These are phyloP conservation scores for Hofmannophila pseudospretella DNA, from an alignment of 2,888 invertebrate genomes.

Conservation along the genomic window DNA sequence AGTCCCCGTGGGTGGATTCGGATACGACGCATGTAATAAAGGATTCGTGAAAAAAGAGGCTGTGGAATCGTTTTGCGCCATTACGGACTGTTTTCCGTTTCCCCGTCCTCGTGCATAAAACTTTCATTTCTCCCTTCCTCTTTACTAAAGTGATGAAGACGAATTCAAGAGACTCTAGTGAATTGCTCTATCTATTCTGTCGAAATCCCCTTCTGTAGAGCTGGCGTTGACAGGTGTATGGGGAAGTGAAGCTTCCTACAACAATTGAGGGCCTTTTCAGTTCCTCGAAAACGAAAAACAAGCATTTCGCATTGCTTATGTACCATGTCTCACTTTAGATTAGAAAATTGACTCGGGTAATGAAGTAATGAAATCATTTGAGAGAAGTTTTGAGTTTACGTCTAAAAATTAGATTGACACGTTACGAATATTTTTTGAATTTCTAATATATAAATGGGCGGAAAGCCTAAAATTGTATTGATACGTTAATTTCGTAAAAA, in stretches of 20 bases:
- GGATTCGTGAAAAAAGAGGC: slow-evolving; percentile 16
- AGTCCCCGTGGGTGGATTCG: slow-evolving; percentile 26
- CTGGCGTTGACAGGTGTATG: slow-evolving; percentile 3
- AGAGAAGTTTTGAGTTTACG: too few relatives aligned
- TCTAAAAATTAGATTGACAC: too few relatives aligned
- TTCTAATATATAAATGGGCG: too few relatives aligned
- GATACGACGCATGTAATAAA: slow-evolving; percentile 13
- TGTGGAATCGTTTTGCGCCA: slow-evolving; percentile 17
- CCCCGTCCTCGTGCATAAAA: slow-evolving; percentile 20
- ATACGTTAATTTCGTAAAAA: too few relatives aligned
- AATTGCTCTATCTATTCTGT: slow-evolving; percentile 2
- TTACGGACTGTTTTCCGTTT: slow-evolving; percentile 18
- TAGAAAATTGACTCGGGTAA: too few relatives aligned
- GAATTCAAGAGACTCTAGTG: neutral
- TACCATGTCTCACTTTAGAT: too few relatives aligned
- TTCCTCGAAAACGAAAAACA: too few relatives aligned
- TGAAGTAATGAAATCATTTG: too few relatives aligned
- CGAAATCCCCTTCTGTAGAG: neutral
- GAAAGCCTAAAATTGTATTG: too few relatives aligned
- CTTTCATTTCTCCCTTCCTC: slow-evolving; percentile 17
- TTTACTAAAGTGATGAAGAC: slow-evolving; percentile 7
- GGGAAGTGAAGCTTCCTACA: neutral
- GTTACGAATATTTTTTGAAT: too few relatives aligned
- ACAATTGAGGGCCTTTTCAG: neutral
- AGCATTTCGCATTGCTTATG: too few relatives aligned